Evolutionary conservation across 2,113 vertebrate species (phyloP).

Genomic region (Bufo gargarizans): DNA sequence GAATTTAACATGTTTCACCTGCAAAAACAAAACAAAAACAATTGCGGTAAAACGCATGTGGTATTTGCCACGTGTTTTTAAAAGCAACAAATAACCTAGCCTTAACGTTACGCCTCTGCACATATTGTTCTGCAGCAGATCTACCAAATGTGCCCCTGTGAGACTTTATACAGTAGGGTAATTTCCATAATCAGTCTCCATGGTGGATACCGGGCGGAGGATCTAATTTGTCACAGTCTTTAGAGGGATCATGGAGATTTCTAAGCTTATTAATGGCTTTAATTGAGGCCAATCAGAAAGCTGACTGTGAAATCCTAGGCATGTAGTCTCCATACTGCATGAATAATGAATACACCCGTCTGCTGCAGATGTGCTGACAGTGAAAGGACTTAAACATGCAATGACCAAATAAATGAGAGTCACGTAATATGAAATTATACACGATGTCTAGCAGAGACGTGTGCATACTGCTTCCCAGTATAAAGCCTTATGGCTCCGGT

Average conservation of each 20-base stretch:
- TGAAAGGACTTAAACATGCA: background rate
- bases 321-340: background rate
- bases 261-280: conserved; percentile 25
- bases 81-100: too few relatives aligned
- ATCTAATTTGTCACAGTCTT: conserved; percentile 34
- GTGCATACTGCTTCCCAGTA: background rate
- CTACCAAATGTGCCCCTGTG: too few relatives aligned
- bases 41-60: too few relatives aligned
- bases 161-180: too few relatives aligned
- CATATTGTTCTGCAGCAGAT: too few relatives aligned
- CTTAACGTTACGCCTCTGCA: too few relatives aligned
- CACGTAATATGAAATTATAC: background rate
- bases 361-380: background rate
- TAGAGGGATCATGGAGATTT: conserved; percentile 31
- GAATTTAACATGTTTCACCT: too few relatives aligned
- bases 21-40: too few relatives aligned
- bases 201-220: conserved; percentile 7
- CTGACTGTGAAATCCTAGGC: conserved; percentile 22
- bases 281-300: conserved; percentile 32
- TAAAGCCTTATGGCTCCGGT: too few relatives aligned
- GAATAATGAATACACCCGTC: background rate
- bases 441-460: background rate
- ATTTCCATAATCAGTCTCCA: background rate
- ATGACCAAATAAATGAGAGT: background rate
- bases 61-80: too few relatives aligned